phyloP scores from a whole-genome alignment of 2,113 vertebrate genomes.

The Pandion haliaetus region DNA sequence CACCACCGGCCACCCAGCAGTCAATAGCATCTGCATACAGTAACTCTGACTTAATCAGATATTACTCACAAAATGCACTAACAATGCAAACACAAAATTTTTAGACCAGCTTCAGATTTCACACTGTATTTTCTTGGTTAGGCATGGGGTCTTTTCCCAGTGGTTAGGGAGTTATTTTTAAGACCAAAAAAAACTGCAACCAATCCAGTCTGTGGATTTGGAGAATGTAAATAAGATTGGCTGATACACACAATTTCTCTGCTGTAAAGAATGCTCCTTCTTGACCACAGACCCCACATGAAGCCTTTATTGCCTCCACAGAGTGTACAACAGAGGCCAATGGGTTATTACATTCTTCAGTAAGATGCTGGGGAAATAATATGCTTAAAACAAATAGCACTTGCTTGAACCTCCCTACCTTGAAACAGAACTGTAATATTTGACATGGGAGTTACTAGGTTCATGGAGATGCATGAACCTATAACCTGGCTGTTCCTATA shows the following conservation, averaged over 20 bases:
- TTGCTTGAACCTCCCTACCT: not conserved
- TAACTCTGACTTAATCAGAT: not conserved
- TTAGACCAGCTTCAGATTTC: not conserved
- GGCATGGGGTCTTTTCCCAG: not conserved
- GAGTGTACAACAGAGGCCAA: not conserved
- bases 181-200: not conserved
- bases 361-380: not conserved
- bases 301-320: not conserved
- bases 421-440: not conserved
- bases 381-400: not conserved
- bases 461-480: not conserved
- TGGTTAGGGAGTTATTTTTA: conserved; percentile 40
- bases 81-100: not conserved
- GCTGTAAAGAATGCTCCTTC: not conserved
- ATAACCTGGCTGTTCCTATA: not conserved
- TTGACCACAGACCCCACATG: not conserved
- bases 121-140: not conserved
- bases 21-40: not conserved
- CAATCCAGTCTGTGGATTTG: not conserved
- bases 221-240: not conserved
- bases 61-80: not conserved
- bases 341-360: not conserved
- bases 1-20: not conserved
- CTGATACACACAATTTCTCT: not conserved
- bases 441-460: rapidly evolving